These are phyloP conservation scores for Spizella passerina DNA, from an alignment of 2,797 vertebrate species.

Conservation along the genomic window DNA sequence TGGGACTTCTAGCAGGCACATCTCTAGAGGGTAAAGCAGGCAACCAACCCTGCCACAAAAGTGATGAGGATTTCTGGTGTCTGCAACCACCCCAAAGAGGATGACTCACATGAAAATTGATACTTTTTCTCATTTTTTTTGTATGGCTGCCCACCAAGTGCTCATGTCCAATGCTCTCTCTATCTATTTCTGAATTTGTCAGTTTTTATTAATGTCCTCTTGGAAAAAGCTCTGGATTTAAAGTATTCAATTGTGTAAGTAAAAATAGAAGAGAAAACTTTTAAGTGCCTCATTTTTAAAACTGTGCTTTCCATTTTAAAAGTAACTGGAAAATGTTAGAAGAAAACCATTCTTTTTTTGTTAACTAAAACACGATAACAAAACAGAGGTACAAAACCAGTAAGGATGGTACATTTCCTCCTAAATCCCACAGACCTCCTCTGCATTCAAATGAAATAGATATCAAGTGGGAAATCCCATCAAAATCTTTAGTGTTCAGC, in stretches of 20 bases:
- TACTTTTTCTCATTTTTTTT: neutral
- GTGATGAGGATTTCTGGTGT: neutral
- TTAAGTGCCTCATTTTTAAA: neutral
- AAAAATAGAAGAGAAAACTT: neutral
- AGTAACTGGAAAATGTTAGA: neutral
- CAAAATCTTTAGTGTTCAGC: neutral
- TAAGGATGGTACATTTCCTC: neutral
- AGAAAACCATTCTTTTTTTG: neutral
- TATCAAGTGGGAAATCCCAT: neutral
- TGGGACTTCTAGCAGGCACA: neutral
- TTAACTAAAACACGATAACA: neutral
- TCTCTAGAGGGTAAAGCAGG: neutral
- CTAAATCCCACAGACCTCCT: neutral
- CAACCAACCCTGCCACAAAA: neutral
- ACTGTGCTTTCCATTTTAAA: neutral
- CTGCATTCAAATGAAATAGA: neutral
- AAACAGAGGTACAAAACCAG: neutral
- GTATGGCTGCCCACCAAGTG: neutral
- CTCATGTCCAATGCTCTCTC: neutral
- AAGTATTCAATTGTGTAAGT: neutral
- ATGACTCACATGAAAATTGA: neutral
- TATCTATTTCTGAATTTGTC: neutral
- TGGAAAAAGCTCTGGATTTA: neutral
- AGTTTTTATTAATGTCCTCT: neutral
- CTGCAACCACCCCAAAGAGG: neutral